Conservation (phyloP, 1,140 invertebrate species). For the Pteromalus puparum region DNA sequence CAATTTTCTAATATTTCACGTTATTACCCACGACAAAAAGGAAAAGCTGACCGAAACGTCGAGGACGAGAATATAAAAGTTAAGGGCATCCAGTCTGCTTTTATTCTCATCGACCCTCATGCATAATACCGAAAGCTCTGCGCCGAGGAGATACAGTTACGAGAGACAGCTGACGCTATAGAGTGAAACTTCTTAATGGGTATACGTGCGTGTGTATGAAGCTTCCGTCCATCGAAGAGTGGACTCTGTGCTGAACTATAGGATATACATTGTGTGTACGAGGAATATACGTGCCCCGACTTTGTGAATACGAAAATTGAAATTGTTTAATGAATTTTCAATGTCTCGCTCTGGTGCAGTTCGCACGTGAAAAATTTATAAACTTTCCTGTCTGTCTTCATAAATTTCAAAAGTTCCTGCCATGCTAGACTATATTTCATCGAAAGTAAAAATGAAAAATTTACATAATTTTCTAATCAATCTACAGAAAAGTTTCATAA, state of each 20-base stretch:
- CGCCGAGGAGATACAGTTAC: not conserved
- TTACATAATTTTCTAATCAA: too few relatives aligned
- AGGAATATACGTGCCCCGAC: not conserved
- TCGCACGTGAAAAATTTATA: too few relatives aligned
- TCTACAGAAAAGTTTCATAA: too few relatives aligned
- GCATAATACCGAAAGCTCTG: not conserved
- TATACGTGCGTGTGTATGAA: not conserved
- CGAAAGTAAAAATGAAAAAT: too few relatives aligned
- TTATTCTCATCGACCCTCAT: not conserved
- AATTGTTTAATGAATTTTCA: not conserved
- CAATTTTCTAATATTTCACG: not conserved
- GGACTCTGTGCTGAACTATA: not conserved
- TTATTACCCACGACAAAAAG: not conserved
- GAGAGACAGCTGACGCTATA: conserved; percentile 19
- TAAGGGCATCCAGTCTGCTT: not conserved
- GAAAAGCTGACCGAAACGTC: not conserved
- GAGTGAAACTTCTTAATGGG: conserved; percentile 26
- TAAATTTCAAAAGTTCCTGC: too few relatives aligned
- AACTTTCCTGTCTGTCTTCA: too few relatives aligned
- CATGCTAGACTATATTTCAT: too few relatives aligned
- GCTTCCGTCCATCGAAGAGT: not conserved
- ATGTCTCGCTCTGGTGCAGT: not conserved
- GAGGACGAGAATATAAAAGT: not conserved
- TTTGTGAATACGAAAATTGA: not conserved
- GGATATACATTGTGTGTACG: too few relatives aligned